Conservation (phyloP, 2,113 vertebrate genomes). For the Ranitomeya variabilis region DNA sequence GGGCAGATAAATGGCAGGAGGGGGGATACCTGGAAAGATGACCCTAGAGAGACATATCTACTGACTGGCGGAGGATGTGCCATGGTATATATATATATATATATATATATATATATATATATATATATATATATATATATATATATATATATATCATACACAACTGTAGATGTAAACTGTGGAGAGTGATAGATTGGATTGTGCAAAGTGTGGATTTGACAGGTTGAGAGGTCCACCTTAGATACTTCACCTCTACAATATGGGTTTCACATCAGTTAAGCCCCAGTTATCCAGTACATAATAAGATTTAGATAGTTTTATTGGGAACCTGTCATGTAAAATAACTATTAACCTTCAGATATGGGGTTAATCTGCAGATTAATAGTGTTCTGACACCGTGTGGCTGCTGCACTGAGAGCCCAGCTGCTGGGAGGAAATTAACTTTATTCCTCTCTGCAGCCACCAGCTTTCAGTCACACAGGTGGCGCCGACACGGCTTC, state of each 20-base stretch:
- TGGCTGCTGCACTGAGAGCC: too few relatives aligned
- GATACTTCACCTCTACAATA: slow-evolving; percentile 2
- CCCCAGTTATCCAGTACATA: background rate
- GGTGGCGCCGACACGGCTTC: too few relatives aligned
- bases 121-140: background rate
- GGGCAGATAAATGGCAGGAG: background rate
- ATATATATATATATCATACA: background rate
- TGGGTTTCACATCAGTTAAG: background rate
- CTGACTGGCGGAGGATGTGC: background rate
- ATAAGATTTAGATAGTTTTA: background rate
- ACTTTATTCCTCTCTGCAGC: too few relatives aligned
- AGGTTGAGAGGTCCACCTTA: background rate
- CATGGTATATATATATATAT: background rate
- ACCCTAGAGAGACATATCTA: background rate
- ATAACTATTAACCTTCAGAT: too few relatives aligned
- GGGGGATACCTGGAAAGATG: slow-evolving; percentile 4
- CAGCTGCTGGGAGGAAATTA: too few relatives aligned
- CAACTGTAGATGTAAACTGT: background rate
- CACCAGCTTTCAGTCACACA: too few relatives aligned
- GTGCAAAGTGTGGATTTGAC: background rate
- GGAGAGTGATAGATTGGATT: too few relatives aligned
- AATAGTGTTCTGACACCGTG: too few relatives aligned
- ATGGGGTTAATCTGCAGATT: too few relatives aligned
- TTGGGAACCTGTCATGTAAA: too few relatives aligned
- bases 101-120: background rate